phyloP scores from a whole-genome alignment of 2,888 invertebrate genomes.

The Gastracanthus pulcherrimus region DNA sequence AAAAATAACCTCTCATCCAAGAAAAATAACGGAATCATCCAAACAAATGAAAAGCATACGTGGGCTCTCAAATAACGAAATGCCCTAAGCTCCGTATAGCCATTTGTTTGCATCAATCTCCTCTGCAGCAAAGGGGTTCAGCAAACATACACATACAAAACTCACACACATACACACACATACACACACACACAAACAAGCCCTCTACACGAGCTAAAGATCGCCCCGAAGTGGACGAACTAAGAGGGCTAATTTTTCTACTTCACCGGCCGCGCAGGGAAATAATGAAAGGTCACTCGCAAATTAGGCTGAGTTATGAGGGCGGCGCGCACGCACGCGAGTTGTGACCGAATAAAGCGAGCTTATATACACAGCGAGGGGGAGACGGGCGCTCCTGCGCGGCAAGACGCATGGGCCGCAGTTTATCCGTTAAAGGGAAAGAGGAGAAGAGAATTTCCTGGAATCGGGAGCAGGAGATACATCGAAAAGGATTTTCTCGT shows the following conservation, averaged over 20 bases:
- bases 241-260: constrained; percentile 42
- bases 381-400: not conserved
- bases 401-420: not conserved
- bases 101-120: constrained; percentile 38
- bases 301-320: constrained; percentile 50
- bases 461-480: not conserved
- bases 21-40: too few species aligned
- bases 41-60: too few species aligned
- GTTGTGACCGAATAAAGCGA: constrained; percentile 31
- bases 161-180: too few species aligned
- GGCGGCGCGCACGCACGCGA: not conserved
- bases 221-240: not conserved
- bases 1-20: too few species aligned
- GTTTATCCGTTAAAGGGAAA: constrained; percentile 22
- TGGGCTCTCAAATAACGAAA: too few species aligned
- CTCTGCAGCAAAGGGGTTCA: too few species aligned
- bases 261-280: not conserved
- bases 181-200: not conserved
- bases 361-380: too few species aligned
- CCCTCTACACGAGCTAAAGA: too few species aligned
- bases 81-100: too few species aligned
- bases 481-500: constrained; percentile 41
- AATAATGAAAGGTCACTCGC: constrained; percentile 37
- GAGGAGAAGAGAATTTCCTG: constrained; percentile 17
- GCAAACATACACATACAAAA: too few species aligned